Evolutionary conservation across 1,140 invertebrate species (phyloP).

Genomic region (Heliconius eleuchia): DNA sequence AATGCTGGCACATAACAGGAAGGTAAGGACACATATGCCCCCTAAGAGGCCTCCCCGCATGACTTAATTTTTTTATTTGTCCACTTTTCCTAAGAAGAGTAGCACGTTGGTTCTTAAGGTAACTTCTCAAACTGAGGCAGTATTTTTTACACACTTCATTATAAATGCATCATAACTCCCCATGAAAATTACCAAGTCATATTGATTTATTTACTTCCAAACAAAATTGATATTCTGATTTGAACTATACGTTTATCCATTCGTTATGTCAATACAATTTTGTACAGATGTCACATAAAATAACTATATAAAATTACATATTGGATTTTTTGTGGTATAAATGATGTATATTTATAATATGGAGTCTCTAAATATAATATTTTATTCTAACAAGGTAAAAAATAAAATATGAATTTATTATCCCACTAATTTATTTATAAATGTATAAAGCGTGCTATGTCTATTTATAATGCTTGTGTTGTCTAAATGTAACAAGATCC

Average conservation of each 20-base stretch:
- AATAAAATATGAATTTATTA: conserved; percentile 17
- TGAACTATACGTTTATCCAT: conserved; percentile 40
- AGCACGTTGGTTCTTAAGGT: conserved; percentile 37
- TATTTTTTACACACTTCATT: conserved; percentile 32
- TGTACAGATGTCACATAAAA: conserved; percentile 37
- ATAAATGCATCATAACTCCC: conserved; percentile 44
- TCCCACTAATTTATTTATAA: conserved; percentile 61
- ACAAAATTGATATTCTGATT: conserved; percentile 44
- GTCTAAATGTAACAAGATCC: conserved; percentile 36
- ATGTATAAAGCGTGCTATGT: conserved; percentile 50
- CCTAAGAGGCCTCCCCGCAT: conserved; percentile 54
- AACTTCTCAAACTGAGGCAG: conserved; percentile 33
- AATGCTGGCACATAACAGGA: conserved; percentile 49
- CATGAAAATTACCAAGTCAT: conserved; percentile 46
- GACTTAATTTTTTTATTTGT: conserved; percentile 37
- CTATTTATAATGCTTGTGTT: conserved; percentile 52
- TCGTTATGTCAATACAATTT: conserved; percentile 48
- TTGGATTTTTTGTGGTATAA: not conserved
- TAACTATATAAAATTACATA: conserved; percentile 7
- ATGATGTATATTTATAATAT: not conserved
- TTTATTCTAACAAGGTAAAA: not conserved
- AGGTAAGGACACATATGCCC: conserved; percentile 54
- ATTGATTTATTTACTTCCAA: conserved; percentile 49
- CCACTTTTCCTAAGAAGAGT: conserved; percentile 39
- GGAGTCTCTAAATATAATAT: too few relatives aligned